phyloP scores from a whole-genome alignment of 2,113 vertebrate species.

The Amazona vittata region DNA sequence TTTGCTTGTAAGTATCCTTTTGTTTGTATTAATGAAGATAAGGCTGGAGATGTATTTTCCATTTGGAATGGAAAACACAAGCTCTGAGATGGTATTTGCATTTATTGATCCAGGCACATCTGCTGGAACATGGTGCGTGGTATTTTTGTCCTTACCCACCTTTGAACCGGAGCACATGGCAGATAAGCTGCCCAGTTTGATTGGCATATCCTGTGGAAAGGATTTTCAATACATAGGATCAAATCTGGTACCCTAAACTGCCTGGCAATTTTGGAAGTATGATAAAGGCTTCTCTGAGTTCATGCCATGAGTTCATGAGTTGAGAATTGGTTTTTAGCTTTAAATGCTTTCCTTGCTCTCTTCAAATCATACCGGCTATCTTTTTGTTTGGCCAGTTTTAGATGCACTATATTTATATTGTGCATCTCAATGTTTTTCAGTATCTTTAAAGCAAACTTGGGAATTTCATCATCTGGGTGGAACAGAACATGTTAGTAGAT shows the following conservation, averaged over 20 bases:
- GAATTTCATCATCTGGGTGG: neutral
- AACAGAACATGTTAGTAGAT: neutral
- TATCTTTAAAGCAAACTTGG: neutral
- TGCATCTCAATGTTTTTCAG: neutral
- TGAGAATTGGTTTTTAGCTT: neutral
- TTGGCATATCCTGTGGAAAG: conserved; percentile 4
- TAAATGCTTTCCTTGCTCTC: neutral
- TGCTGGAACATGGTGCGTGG: neutral
- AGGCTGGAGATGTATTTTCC: neutral
- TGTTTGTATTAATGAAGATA: conserved; percentile 47
- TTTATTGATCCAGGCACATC: conserved; percentile 49
- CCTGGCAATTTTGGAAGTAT: neutral
- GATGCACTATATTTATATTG: neutral
- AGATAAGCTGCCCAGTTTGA: conserved; percentile 42
- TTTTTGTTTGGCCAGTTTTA: neutral
- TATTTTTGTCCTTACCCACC: conserved; percentile 47
- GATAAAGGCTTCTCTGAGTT: neutral
- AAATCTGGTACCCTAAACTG: neutral
- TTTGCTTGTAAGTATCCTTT: neutral
- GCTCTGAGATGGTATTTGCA: conserved; percentile 21
- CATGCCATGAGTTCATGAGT: neutral
- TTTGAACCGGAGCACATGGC: neutral
- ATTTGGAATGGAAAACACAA: neutral
- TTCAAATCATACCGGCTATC: neutral
- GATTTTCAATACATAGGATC: neutral